Conservation (phyloP, 2,113 vertebrate genomes). For the Leucopsar rothschildi region DNA sequence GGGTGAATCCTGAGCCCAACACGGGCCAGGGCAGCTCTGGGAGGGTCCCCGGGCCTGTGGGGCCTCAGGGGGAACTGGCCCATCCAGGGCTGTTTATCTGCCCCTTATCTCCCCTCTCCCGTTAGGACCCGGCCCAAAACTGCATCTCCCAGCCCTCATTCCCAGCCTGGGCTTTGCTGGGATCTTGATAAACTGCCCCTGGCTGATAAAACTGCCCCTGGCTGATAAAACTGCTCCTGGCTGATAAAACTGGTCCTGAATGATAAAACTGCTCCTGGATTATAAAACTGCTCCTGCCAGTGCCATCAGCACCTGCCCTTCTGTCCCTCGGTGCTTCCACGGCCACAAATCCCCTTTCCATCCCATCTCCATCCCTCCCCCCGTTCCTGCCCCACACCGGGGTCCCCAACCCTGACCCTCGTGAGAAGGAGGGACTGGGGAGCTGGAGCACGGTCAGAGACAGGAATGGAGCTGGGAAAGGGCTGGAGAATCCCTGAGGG, state of each 20-base stretch:
- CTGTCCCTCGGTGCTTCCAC: not conserved
- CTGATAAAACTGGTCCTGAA: not conserved
- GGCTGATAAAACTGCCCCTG: not conserved
- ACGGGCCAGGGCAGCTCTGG: not conserved
- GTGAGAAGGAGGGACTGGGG: not conserved
- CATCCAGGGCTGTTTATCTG: not conserved
- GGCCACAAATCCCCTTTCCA: fast-evolving
- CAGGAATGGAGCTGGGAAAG: not conserved
- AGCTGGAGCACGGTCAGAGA: not conserved
- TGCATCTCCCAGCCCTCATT: not conserved
- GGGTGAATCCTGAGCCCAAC: not conserved
- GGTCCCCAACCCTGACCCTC: too few relatives aligned
- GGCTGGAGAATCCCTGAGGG: too few relatives aligned
- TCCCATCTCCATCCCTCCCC: fast-evolving
- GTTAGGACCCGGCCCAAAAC: not conserved
- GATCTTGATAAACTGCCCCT: not conserved
- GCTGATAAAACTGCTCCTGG: not conserved
- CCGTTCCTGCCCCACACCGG: fast-evolving
- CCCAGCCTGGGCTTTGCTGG: not conserved
- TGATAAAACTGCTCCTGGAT: too few relatives aligned
- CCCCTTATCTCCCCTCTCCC: not conserved
- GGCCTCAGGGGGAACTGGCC: not conserved
- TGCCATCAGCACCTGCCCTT: not conserved
- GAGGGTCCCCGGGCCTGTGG: fast-evolving
- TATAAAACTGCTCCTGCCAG: not conserved